Conservation (phyloP, 2,113 vertebrate species). For the Notothenia coriiceps region DNA sequence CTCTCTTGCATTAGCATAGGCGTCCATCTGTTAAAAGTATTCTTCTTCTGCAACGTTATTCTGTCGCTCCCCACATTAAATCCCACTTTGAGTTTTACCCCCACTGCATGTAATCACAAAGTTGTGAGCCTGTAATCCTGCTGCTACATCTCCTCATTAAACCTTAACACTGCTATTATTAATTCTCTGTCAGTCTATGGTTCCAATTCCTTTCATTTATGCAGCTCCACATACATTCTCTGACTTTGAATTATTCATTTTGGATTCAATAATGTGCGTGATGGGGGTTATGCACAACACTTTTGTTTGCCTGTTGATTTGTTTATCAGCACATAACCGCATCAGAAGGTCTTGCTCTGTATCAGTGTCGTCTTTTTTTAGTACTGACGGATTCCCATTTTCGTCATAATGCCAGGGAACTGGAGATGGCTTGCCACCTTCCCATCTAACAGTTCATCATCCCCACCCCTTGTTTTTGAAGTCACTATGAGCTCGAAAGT, state of each 20-base stretch:
- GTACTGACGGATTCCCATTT: slow-evolving; percentile 4
- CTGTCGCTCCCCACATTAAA: slow-evolving; percentile 9
- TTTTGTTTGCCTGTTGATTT: slow-evolving; percentile 44
- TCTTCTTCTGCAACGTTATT: not conserved
- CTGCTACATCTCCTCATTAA: slow-evolving; percentile 62
- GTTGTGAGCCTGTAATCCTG: slow-evolving; percentile 52
- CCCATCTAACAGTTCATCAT: slow-evolving; percentile 5
- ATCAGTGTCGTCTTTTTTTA: slow-evolving; percentile 13
- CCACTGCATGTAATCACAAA: slow-evolving; percentile 51
- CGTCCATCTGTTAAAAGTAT: not conserved
- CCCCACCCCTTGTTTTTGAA: slow-evolving; percentile 8
- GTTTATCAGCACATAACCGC: slow-evolving; percentile 47
- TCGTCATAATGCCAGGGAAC: slow-evolving; percentile 2
- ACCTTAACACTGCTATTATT: slow-evolving; percentile 58
- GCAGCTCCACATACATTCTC: slow-evolving; percentile 59
- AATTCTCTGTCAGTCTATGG: slow-evolving; percentile 71
- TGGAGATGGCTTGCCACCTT: slow-evolving; percentile 25
- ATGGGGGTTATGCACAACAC: not conserved
- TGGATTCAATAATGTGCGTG: slow-evolving; percentile 64
- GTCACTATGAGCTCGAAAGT: slow-evolving; percentile 17
- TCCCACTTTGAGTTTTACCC: slow-evolving; percentile 29
- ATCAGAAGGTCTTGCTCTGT: slow-evolving; percentile 46
- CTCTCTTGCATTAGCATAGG: slow-evolving; percentile 7
- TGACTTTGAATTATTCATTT: slow-evolving; percentile 79
- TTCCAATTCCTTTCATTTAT: slow-evolving; percentile 78